Evolutionary conservation across 2,113 vertebrate genomes (phyloP), one percentile per base, ranked within the genome.

Genomic region (Alligator sinensis): DNA sequence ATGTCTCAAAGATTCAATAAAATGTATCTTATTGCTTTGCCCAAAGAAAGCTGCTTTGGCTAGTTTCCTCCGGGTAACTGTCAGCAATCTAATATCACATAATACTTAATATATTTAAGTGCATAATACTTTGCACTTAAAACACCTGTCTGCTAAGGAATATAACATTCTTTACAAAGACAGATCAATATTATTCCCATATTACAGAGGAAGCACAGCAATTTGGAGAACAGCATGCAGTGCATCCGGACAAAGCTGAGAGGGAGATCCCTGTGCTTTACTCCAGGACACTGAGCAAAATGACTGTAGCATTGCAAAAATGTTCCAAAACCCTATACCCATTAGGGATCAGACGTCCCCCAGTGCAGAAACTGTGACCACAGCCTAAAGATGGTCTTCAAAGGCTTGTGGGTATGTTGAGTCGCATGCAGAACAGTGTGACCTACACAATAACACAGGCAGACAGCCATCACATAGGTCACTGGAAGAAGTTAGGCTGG

Each of bases 61-160:
- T 94, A 96, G 94, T 95, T 96, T 95, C 89, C 89, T 96, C 95
- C 89, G 93, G 85, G 76, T 95, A 94, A 94, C 81, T 95, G 83
- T 92, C 95, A 96, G 95, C 93, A 96, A 96, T 96, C 96, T 96
- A 97, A 96, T 47, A 47, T 47, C 47, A 47, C 47, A 47, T 47
- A 47, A 47, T 47, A 47, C 47, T n/a, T n/a, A n/a, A n/a, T n/a
- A n/a, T n/a, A n/a, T n/a, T n/a, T n/a, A n/a, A n/a, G n/a, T n/a
- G n/a, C n/a, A n/a, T n/a, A 47, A 47, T 47, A 47, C 47, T 47
- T 47, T 47, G 47, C 47, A 47, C 47, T 47, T 47, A 47, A 47
- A 47, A 47, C 47, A 47, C 47, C 47, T 47, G 47, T 47, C 9
- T 9, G 6, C 47, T 47, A 47, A 47, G 47, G 47, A 47, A 47